Conservation (phyloP, 2,888 invertebrate genomes). For the Ochropacha duplaris region DNA sequence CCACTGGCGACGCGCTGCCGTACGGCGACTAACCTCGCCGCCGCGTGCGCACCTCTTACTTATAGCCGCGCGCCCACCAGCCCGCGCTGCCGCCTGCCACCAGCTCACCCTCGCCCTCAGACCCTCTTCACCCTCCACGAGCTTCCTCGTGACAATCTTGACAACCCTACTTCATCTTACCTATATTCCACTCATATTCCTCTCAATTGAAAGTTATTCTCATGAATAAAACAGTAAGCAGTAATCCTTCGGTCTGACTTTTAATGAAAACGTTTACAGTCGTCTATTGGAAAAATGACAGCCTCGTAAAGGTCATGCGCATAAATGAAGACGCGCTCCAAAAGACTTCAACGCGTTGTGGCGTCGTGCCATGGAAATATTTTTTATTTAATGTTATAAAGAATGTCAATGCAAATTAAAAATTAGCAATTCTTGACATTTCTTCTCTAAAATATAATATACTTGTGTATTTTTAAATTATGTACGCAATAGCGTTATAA, state of each 20-base stretch:
- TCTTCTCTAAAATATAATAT: neutral
- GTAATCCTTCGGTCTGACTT: conserved; percentile 10
- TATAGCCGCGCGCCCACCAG: conserved; percentile 75
- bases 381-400: neutral
- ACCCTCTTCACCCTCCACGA: conserved; percentile 14
- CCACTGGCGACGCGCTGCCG: conserved; percentile 76
- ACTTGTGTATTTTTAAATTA: neutral
- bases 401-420: neutral
- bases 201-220: neutral
- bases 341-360: conserved; percentile 65
- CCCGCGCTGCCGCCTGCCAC: conserved; percentile 21
- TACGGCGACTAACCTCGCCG: conserved; percentile 81
- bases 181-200: neutral
- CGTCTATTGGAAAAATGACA: neutral
- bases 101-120: conserved; percentile 22
- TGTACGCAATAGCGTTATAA: neutral
- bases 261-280: conserved; percentile 1
- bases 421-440: neutral
- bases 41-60: conserved; percentile 75
- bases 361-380: conserved; percentile 1
- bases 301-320: conserved; percentile 6
- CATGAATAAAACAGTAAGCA: conserved; percentile 11
- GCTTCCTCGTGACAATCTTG: neutral
- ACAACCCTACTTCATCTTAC: conserved; percentile 15
- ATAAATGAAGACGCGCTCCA: conserved; percentile 18